phyloP scores from a whole-genome alignment of 2,797 vertebrate species.

The Harpagifer antarcticus region DNA sequence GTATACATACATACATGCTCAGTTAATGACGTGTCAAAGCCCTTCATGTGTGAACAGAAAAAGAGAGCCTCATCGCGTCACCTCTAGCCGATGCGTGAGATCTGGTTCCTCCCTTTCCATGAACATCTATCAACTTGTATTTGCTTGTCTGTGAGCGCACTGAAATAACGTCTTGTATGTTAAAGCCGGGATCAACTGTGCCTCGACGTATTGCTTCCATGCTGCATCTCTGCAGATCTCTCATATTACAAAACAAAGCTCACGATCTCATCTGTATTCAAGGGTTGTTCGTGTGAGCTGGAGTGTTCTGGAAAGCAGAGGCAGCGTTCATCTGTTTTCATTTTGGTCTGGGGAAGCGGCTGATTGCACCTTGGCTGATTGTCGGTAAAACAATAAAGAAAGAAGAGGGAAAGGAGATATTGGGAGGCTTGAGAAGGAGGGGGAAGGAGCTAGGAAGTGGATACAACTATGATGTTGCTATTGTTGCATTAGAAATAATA shows the following conservation, averaged over 20 bases:
- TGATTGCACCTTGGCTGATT: conserved; percentile 23
- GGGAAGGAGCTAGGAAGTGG: background rate
- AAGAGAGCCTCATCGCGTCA: background rate
- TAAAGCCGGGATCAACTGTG: background rate
- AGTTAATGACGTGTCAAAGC: background rate
- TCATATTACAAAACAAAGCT: conserved; percentile 18
- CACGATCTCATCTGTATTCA: conserved; percentile 52
- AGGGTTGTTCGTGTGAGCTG: background rate
- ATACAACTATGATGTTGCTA: background rate
- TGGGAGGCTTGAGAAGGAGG: background rate
- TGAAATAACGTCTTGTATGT: background rate
- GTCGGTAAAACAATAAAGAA: conserved; percentile 29
- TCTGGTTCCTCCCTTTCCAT: conserved; percentile 22
- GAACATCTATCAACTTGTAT: conserved; percentile 41
- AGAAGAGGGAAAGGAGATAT: background rate
- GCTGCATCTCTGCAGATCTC: conserved; percentile 44
- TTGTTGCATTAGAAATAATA: conserved; percentile 30
- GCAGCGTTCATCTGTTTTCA: conserved; percentile 23
- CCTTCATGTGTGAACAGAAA: conserved; percentile 8
- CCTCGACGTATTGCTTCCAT: background rate
- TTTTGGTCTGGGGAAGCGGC: conserved; percentile 12
- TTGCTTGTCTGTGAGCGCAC: conserved; percentile 18
- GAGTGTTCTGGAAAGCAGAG: conserved; percentile 24
- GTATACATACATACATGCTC: background rate
- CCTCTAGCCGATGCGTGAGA: background rate